Conservation (phyloP, 1,140 invertebrate genomes). For the Notospermus geniculatus region DNA sequence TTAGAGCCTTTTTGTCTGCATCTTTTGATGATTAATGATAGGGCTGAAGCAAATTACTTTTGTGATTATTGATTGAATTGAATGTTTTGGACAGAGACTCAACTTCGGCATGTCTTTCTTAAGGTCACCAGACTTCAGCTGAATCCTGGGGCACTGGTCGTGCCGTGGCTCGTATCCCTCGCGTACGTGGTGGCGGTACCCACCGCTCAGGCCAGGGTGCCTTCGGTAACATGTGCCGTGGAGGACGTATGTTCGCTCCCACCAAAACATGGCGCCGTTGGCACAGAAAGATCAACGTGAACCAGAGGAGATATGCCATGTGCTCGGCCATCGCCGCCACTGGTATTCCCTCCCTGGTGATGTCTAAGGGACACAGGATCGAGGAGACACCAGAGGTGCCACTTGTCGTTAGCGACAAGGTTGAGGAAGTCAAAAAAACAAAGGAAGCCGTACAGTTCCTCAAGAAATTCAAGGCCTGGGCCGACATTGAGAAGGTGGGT, state of each 20-base stretch:
- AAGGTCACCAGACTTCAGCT: conserved; percentile 99
- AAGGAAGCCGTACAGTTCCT: conserved; percentile 96
- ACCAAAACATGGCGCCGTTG: conserved; percentile 97
- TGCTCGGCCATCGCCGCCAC: conserved; percentile 95
- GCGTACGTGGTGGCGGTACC: conserved; percentile 99
- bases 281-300: conserved; percentile 95
- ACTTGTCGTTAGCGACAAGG: conserved; percentile 92
- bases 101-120: conserved; percentile 23
- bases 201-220: conserved; percentile 99
- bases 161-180: conserved; percentile 99
- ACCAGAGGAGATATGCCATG: conserved; percentile 93
- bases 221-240: conserved; percentile 99
- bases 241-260: conserved; percentile 99
- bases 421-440: conserved; percentile 89
- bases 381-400: conserved; percentile 94
- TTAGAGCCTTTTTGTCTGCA: too few species aligned
- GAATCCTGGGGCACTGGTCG: conserved; percentile 99
- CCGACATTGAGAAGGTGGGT: conserved; percentile 92
- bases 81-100: too few species aligned
- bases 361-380: conserved; percentile 95
- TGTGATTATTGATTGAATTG: too few species aligned
- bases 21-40: too few species aligned
- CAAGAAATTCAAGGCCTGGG: conserved; percentile 83
- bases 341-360: conserved; percentile 92
- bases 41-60: too few species aligned